Conservation (phyloP, 2,797 vertebrate genomes). For the Oreonectes daqikongensis region DNA sequence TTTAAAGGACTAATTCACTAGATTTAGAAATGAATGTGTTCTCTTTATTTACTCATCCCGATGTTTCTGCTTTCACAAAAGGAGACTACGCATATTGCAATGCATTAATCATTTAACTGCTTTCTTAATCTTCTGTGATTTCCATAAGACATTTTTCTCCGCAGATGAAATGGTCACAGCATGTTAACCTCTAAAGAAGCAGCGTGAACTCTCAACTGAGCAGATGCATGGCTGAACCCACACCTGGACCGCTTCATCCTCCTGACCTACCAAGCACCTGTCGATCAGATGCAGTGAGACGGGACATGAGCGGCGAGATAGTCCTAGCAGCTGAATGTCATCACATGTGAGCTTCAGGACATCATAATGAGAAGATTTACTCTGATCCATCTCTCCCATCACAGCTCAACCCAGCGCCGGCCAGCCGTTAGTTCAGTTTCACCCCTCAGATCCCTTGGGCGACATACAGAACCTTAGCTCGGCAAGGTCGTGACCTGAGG, state of each 20-base stretch:
- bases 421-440: neutral
- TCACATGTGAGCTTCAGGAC: slow-evolving; percentile 40
- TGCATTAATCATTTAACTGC: neutral
- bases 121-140: neutral
- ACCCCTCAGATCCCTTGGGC: slow-evolving; percentile 10
- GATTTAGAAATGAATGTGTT: neutral
- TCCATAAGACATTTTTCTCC: neutral
- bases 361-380: slow-evolving; percentile 49
- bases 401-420: neutral
- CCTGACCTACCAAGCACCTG: slow-evolving; percentile 50
- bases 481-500: neutral
- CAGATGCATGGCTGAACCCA: slow-evolving; percentile 38
- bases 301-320: slow-evolving; percentile 10
- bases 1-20: too few relatives aligned
- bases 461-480: slow-evolving; percentile 9
- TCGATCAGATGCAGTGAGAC: slow-evolving; percentile 35
- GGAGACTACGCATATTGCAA: neutral
- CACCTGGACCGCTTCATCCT: slow-evolving; percentile 47
- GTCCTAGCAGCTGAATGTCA: slow-evolving; percentile 33
- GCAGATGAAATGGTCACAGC: neutral
- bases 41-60: too few relatives aligned
- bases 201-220: slow-evolving; percentile 26
- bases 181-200: slow-evolving; percentile 9
- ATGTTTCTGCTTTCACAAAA: neutral
- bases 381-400: slow-evolving; percentile 30